Base-by-base conservation (phyloP, 2,888 invertebrate species). In the Epinotia demarniana region DNA sequence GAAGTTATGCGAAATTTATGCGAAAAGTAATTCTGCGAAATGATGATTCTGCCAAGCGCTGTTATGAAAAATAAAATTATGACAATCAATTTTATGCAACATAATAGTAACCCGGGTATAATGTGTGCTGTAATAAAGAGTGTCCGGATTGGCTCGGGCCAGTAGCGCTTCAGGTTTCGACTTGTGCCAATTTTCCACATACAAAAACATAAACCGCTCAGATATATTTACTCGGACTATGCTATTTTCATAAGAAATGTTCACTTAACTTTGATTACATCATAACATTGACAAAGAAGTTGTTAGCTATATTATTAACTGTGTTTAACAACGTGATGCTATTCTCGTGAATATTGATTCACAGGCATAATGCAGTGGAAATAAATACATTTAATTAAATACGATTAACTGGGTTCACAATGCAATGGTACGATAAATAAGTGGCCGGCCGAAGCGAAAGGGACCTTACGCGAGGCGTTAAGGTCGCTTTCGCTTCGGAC, bases 381-480 rank as follows among this genome's bases (percentile, higher is more conserved):
- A 27, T 16, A 9, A n/a, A 66, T 27, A 39, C 27, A 53, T 27
- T 53, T 33, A 19, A 57, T 16, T 68, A 57, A 39, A 68, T 58
- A 68, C 43, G 16, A 13, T 19, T 66, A 57, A 23, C 58, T 69
- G 58, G 69, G n/a, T 39, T 60, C 43, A 43, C 13, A 16, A n/a
- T 46, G 46, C 69, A 12, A 46, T 43, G 57, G 12, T 55, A 67
- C 55, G 19, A 58, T 60, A 46, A 39, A 69, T 46, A 23, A 33
- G 43, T 60, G 9, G n/a, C 16, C 23, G 39, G 39, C 57, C 57
- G 57, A 55, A 13, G 67, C 43, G n/a, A 19, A 16, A 19, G 9
- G 16, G 43, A 43, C 57, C 19, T 19, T 18, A 43, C 2, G 43
- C 9, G 5, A 23, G 19, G 58, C 12, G 3, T 46, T 46, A 43